These are phyloP conservation scores for Medauroidea extradentata DNA, from an alignment of 1,140 invertebrate genomes.

Conservation along the genomic window DNA sequence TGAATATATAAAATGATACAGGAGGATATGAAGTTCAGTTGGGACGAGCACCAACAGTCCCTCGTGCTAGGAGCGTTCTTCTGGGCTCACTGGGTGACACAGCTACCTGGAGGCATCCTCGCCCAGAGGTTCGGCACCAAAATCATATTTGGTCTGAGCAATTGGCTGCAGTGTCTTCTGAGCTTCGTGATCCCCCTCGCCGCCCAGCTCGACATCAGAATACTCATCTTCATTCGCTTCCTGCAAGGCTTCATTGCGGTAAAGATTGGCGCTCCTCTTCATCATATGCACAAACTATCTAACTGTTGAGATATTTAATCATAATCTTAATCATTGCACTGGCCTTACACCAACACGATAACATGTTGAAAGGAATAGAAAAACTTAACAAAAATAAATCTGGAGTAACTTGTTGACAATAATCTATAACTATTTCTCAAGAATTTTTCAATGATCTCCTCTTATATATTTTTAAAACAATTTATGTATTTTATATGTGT, in stretches of 20 bases:
- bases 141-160: slow-evolving; percentile 61
- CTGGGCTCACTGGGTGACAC: slow-evolving; percentile 66
- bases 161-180: slow-evolving; percentile 62
- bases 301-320: no score
- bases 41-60: slow-evolving; percentile 65
- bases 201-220: slow-evolving; percentile 53
- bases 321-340: no score
- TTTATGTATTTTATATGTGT: no score
- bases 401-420: no score
- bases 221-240: slow-evolving; percentile 58
- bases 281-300: no score
- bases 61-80: slow-evolving; percentile 68
- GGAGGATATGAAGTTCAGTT: slow-evolving; percentile 48
- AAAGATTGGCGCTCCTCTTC: slow-evolving; percentile 36
- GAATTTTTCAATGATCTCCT: no score
- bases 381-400: no score
- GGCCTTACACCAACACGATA: no score
- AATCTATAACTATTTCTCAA: no score
- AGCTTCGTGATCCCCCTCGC: slow-evolving; percentile 64
- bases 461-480: no score
- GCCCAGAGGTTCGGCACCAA: slow-evolving; percentile 68
- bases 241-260: slow-evolving; percentile 72
- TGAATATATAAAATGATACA: not conserved
- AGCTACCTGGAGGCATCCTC: slow-evolving; percentile 69
- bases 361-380: no score